Percentiles rank a stretch among this genome's conserved stretches.
These are phyloP conservation scores for Acipenser ruthenus DNA, from an alignment of 2,797 vertebrate genomes.

Conservation along the genomic window DNA sequence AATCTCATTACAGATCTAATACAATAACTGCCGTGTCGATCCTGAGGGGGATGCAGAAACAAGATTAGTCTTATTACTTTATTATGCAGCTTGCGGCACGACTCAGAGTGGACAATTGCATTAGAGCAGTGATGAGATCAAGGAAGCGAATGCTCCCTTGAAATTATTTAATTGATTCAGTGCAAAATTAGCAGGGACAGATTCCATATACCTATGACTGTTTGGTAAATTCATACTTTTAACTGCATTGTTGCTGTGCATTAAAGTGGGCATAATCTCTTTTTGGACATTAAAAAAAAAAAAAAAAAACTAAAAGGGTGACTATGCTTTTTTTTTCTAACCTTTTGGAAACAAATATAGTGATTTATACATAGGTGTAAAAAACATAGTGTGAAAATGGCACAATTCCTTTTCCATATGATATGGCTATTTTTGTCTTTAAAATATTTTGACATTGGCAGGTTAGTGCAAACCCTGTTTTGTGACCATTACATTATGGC, in stretches of 20 bases:
- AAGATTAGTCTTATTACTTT: slow-evolving; percentile 94
- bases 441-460: no score
- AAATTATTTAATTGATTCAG: slow-evolving; percentile 74
- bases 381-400: no score
- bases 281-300: no score
- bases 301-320: no score
- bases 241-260: neutral
- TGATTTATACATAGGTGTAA: no score
- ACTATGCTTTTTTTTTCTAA: no score
- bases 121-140: slow-evolving; percentile 89
- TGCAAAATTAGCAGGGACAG: slow-evolving; percentile 72
- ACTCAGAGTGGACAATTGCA: slow-evolving; percentile 92
- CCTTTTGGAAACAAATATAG: no score
- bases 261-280: no score
- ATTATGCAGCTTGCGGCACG: slow-evolving; percentile 87
- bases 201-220: slow-evolving; percentile 32
- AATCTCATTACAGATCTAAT: slow-evolving; percentile 98
- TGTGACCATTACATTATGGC: no score
- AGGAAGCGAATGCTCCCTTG: slow-evolving; percentile 70
- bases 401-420: no score
- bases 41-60: slow-evolving; percentile 74
- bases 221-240: slow-evolving; percentile 23
- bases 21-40: slow-evolving; percentile 94
- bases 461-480: no score
- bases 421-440: no score